Evolutionary conservation across 2,797 vertebrate species (phyloP).

Genomic region (Crocidura indochinensis): DNA sequence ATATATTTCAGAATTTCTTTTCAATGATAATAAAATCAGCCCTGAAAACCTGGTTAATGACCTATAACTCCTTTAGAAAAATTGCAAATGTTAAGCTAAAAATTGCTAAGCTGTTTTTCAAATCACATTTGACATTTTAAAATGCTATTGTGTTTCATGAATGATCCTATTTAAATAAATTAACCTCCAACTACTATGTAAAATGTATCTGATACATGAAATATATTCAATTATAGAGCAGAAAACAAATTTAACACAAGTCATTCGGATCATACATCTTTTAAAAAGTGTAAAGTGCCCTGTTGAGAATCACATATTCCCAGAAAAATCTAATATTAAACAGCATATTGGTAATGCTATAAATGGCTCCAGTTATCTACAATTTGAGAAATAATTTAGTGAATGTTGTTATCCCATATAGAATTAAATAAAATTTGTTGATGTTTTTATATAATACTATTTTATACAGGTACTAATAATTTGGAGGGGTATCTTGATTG

Average conservation of each 20-base stretch:
- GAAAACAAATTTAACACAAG: conserved; percentile 37
- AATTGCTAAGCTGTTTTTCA: conserved; percentile 63
- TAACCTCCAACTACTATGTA: background rate
- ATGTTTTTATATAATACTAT: background rate
- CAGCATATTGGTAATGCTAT: background rate
- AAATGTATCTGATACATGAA: conserved; percentile 15
- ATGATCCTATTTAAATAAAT: conserved; percentile 64
- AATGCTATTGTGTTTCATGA: conserved; percentile 49
- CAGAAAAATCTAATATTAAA: background rate
- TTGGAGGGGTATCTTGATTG: too few relatives aligned
- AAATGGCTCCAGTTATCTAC: background rate
- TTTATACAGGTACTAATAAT: too few relatives aligned
- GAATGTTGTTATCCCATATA: background rate
- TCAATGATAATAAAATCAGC: conserved; percentile 8
- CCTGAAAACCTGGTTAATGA: conserved; percentile 65
- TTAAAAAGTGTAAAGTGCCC: background rate
- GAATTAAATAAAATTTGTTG: background rate
- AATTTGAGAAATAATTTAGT: too few relatives aligned
- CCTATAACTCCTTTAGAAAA: conserved; percentile 66
- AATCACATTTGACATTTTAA: conserved; percentile 66
- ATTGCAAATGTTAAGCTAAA: conserved; percentile 59
- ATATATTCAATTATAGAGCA: conserved; percentile 13
- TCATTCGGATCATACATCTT: background rate
- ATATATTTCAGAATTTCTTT: conserved; percentile 49
- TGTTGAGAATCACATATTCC: background rate